Percentiles rank a stretch among this genome's conserved stretches.
phyloP scores from a whole-genome alignment of 2,888 invertebrate genomes.

The Pheosia gnoma region DNA sequence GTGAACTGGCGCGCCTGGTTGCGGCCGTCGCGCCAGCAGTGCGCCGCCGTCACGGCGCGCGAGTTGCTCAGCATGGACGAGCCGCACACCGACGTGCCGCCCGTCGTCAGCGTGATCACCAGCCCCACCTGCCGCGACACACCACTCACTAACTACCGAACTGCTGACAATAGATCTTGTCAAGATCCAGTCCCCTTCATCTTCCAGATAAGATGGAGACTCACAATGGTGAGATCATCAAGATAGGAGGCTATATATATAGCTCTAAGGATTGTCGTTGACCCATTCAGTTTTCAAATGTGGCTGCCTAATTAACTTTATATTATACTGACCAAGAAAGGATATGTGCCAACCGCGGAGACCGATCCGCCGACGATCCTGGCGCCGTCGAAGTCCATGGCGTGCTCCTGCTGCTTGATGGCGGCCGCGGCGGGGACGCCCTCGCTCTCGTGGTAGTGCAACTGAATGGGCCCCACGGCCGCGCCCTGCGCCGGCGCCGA shows the following conservation, averaged over 20 bases:
- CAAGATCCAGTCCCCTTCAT: too few species aligned
- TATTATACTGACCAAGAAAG: conserved; percentile 28
- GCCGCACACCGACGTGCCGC: conserved; percentile 45
- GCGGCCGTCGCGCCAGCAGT: conserved; percentile 53
- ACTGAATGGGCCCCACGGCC: conserved; percentile 16
- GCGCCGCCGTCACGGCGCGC: conserved; percentile 46
- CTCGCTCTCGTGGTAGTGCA: conserved; percentile 37
- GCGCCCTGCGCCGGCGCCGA: conserved; percentile 10
- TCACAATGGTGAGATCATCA: too few species aligned
- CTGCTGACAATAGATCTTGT: too few species aligned
- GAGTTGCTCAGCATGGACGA: conserved; percentile 46
- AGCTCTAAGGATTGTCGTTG: too few species aligned
- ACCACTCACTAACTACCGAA: too few species aligned
- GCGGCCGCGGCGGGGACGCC: conserved; percentile 38
- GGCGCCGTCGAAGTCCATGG: conserved; percentile 34
- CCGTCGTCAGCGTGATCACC: conserved; percentile 43
- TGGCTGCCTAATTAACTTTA: background rate
- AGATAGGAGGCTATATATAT: too few species aligned
- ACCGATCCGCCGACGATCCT: conserved; percentile 30
- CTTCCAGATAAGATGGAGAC: too few species aligned
- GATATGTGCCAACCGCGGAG: conserved; percentile 31
- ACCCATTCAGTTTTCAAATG: too few species aligned
- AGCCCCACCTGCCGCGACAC: conserved; percentile 35
- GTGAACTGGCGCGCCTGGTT: conserved; percentile 48
- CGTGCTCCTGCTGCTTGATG: conserved; percentile 31